A percentile compares a stretch with the other conserved stretches of the same genome.
Evolutionary conservation across 2,797 vertebrate genomes (phyloP).

Genomic region (Betta splendens): DNA sequence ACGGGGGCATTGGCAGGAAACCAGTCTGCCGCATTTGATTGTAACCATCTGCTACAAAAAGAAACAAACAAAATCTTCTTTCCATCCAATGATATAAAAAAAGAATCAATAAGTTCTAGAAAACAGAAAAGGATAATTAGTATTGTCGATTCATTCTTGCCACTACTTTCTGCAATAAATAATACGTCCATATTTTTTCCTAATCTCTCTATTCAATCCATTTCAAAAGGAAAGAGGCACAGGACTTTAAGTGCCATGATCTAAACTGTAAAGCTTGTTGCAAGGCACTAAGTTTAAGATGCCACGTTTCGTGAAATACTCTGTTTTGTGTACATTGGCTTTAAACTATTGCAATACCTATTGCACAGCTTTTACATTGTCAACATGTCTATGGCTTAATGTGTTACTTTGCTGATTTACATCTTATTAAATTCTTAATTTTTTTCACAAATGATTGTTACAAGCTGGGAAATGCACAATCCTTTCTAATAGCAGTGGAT

Average conservation of each 20-base stretch:
- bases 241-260: conserved; percentile 69
- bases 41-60: conserved; percentile 63
- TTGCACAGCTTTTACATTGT: conserved; percentile 67
- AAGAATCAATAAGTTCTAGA: conserved; percentile 16
- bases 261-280: conserved; percentile 73
- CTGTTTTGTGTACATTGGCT: conserved; percentile 62
- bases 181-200: conserved; percentile 42
- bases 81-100: conserved; percentile 21
- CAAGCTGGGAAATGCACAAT: conserved; percentile 64
- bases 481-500: conserved; percentile 55
- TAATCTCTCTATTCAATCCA: conserved; percentile 50
- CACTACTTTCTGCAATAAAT: conserved; percentile 49
- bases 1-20: conserved; percentile 30
- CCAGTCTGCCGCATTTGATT: conserved; percentile 62
- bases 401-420: conserved; percentile 44
- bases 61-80: conserved; percentile 26
- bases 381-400: conserved; percentile 75
- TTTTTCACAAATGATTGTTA: conserved; percentile 71
- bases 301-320: conserved; percentile 62
- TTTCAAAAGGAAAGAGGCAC: conserved; percentile 73
- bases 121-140: conserved; percentile 35
- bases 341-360: conserved; percentile 65
- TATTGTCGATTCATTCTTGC: conserved; percentile 44
- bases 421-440: conserved; percentile 55
- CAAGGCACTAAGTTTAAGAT: conserved; percentile 88